Percentiles rank a stretch among this genome's conserved stretches.
phyloP scores from a whole-genome alignment of 2,888 invertebrate genomes.

The Limnephilus rhombicus region DNA sequence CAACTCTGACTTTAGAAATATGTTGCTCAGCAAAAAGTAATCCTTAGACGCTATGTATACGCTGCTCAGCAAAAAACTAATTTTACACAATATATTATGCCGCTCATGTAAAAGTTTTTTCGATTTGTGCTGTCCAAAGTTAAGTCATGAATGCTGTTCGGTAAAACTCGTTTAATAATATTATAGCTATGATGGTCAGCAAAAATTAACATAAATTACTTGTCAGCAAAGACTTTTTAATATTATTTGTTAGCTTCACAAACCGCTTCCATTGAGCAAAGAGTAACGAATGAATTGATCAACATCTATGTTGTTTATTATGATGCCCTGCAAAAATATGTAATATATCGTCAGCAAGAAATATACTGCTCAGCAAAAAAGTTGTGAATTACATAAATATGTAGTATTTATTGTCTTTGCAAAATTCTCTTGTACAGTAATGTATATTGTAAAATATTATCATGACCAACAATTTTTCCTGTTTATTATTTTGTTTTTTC shows the following conservation, averaged over 20 bases:
- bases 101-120: background rate
- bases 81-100: background rate
- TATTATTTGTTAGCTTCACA: background rate
- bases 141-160: background rate
- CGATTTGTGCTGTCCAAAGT: background rate
- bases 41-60: background rate
- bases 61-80: background rate
- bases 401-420: background rate
- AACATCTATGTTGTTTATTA: background rate
- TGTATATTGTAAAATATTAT: background rate
- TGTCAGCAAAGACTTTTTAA: background rate
- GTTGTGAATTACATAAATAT: background rate
- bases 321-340: background rate
- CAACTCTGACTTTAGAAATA: slow-evolving; percentile 78
- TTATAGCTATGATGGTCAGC: background rate
- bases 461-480: background rate
- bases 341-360: background rate
- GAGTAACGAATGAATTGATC: too few species aligned
- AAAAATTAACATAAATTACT: background rate
- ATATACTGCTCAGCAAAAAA: background rate
- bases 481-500: background rate
- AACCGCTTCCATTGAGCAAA: background rate
- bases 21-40: slow-evolving; percentile 71
- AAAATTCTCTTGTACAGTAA: background rate
- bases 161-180: too few species aligned